phyloP scores from a whole-genome alignment of 2,113 vertebrate genomes.

The Xiphophorus couchianus region DNA sequence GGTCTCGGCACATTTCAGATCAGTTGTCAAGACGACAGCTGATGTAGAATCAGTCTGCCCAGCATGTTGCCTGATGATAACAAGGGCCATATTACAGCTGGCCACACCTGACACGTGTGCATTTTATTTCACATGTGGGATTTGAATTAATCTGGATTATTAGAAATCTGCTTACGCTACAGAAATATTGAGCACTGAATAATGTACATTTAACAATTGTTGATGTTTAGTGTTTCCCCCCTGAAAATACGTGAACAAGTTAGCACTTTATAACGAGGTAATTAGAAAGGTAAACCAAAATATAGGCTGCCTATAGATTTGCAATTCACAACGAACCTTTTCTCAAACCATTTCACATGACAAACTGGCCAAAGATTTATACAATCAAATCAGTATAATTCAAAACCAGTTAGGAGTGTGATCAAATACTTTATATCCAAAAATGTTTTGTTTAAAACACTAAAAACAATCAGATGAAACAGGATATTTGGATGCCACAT shows the following conservation, averaged over 20 bases:
- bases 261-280: not conserved
- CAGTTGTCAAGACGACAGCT: slow-evolving; percentile 6
- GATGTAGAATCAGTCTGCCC: slow-evolving; percentile 20
- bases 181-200: too few species aligned
- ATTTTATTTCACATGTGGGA: not conserved
- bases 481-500: too few species aligned
- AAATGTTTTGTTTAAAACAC: too few species aligned
- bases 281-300: not conserved
- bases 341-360: too few species aligned
- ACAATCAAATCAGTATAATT: too few species aligned
- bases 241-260: not conserved
- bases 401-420: too few species aligned
- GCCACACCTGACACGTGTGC: slow-evolving; percentile 31
- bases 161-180: not conserved
- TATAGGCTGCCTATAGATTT: not conserved
- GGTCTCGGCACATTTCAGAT: slow-evolving; percentile 35
- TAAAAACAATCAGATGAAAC: too few species aligned
- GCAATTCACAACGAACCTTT: too few species aligned
- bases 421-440: too few species aligned
- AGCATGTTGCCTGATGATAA: slow-evolving; percentile 12
- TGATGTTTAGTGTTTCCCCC: too few species aligned
- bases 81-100: slow-evolving; percentile 29
- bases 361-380: too few species aligned
- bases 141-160: not conserved
- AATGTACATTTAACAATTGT: too few species aligned